Conservation (phyloP, 1,140 invertebrate species). For the Calephelis nemesis region DNA sequence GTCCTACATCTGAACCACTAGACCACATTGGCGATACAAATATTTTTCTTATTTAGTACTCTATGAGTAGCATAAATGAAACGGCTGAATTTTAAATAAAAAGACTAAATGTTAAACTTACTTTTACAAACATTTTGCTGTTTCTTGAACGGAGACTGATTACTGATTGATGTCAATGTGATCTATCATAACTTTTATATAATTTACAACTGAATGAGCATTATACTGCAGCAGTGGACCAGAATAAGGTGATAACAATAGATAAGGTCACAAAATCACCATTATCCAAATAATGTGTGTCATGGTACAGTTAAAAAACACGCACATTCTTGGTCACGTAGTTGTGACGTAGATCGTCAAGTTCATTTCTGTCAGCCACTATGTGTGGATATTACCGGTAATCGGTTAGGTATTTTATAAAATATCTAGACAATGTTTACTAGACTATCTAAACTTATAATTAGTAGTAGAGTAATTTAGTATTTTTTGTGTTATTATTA, state of each 20-base stretch:
- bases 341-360: constrained; percentile 7
- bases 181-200: constrained; percentile 18
- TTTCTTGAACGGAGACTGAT: background rate
- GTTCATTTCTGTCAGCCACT: constrained; percentile 7
- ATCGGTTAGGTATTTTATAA: too few relatives aligned
- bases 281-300: constrained; percentile 24
- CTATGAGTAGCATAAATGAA: too few relatives aligned
- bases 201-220: constrained; percentile 17
- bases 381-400: background rate
- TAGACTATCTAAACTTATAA: too few relatives aligned
- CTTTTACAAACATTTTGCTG: constrained; percentile 15
- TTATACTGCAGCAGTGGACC: constrained; percentile 14
- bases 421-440: too few relatives aligned
- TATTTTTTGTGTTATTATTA: too few relatives aligned
- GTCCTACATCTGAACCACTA: too few relatives aligned
- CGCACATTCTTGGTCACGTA: constrained; percentile 21
- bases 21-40: too few relatives aligned
- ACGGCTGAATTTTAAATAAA: too few relatives aligned
- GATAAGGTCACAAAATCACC: constrained; percentile 20
- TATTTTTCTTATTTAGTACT: too few relatives aligned
- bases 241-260: constrained; percentile 19
- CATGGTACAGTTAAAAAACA: constrained; percentile 24
- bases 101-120: background rate
- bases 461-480: too few relatives aligned
- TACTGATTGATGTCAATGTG: constrained; percentile 20